Evolutionary conservation across 1,140 invertebrate species (phyloP), one percentile per base, ranked within the genome.

Genomic region (Apis florea): DNA sequence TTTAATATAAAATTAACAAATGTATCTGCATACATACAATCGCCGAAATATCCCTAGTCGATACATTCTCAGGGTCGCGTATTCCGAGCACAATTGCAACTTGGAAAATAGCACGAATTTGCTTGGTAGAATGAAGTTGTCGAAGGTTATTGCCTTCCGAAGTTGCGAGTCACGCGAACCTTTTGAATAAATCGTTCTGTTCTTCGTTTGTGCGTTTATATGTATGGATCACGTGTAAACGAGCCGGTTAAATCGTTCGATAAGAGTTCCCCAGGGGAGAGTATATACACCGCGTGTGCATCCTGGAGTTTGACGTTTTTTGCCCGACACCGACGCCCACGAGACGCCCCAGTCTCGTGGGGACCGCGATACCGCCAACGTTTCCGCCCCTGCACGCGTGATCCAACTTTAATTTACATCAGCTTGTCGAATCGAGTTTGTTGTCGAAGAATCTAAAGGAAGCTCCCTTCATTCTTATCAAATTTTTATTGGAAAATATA

Each of bases 131-230:
- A 58, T 21, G 24, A 69, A 70, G n/a, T 31, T 24, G 76, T 78
- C 54, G 66, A 78, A 78, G 66, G 76, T 78, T 78, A 70, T 70
- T 78, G 76, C 76, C 76, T 70, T n/a, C 5, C n/a, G 47, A 21
- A 66, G 31, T 26, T 76, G 13, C 40, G 53, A 78, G 67, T 61
- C 59, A 64, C 77, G 77, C 69, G 69, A 79, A 26, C 49, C 56
- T 74, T 61, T 74, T 74, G 78, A 80, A 80, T 80, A 80, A 80
- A 80, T 80, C 78, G 78, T 80, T n/a, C 78, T 80, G 78, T 80
- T 80, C 70, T 51, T 51, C 56, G 67, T 56, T 51, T 15, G 24
- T 24, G 61, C 51, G 13, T 64, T 40, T 56, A 73, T 31, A 31
- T 17, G 54, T n/a, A 63, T 19, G 72, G 56, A 75, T 80, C 71